A percentile compares a stretch with the other conserved stretches of the same genome.
These are phyloP conservation scores for Cecidostiba fungosa DNA, from an alignment of 2,888 invertebrate species.

Conservation along the genomic window DNA sequence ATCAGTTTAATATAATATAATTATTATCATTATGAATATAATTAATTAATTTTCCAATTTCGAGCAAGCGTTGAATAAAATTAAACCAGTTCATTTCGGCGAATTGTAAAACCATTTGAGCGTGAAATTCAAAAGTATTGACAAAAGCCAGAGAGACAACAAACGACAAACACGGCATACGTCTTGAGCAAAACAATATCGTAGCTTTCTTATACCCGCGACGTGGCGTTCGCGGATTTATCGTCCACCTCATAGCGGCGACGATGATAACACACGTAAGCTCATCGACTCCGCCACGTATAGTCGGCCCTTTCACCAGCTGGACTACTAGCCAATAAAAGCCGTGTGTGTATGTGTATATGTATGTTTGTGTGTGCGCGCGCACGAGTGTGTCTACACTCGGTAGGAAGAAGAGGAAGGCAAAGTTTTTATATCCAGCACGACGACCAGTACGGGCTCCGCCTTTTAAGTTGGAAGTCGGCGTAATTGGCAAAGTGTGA, in stretches of 20 bases:
- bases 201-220: not conserved
- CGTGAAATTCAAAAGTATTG: not conserved
- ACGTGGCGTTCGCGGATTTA: slow-evolving; percentile 59
- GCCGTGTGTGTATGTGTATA: not conserved
- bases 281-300: slow-evolving; percentile 29
- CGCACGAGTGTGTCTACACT: not conserved
- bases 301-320: slow-evolving; percentile 23
- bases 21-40: no score
- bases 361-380: not conserved
- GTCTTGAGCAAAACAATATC: not conserved
- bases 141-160: not conserved
- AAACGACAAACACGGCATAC: not conserved
- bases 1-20: no score
- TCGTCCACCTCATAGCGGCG: slow-evolving; percentile 10
- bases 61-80: no score
- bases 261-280: slow-evolving; percentile 30
- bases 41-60: no score
- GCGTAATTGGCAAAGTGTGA: slow-evolving; percentile 61
- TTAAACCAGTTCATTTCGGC: no score
- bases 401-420: not conserved
- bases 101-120: no score
- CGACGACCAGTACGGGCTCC: slow-evolving; percentile 38
- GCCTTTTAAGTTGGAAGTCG: slow-evolving; percentile 55
- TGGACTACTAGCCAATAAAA: slow-evolving; percentile 54
- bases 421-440: slow-evolving; percentile 55